phyloP scores from a whole-genome alignment of 2,888 invertebrate genomes.

The Chaetoderma sp. region DNA sequence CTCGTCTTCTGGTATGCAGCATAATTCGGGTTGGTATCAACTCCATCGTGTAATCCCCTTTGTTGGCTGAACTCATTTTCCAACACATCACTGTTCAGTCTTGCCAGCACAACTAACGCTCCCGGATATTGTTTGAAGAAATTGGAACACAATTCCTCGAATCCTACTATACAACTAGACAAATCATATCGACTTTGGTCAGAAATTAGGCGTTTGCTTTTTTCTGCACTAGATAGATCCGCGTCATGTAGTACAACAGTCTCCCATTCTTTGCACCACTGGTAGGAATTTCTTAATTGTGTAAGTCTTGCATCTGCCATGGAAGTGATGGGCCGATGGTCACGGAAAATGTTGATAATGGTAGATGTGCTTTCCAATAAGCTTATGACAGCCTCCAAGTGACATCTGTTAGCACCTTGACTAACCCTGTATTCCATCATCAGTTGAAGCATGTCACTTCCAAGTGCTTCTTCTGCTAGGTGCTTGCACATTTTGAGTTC shows the following conservation, averaged over 20 bases:
- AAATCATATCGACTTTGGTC: neutral
- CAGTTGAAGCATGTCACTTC: neutral
- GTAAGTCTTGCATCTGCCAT: neutral
- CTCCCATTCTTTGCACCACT: neutral
- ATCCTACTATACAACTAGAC: neutral
- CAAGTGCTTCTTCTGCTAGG: neutral
- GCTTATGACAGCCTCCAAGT: neutral
- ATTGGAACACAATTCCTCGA: too few species aligned
- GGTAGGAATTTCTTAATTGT: neutral
- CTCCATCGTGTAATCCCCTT: neutral
- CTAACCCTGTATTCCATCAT: neutral
- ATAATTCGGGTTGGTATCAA: neutral
- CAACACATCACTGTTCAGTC: neutral
- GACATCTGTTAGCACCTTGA: neutral
- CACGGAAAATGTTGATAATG: neutral
- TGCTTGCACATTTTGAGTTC: neutral
- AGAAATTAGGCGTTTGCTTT: neutral
- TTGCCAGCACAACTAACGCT: neutral
- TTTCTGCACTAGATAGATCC: neutral
- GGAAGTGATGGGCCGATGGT: neutral
- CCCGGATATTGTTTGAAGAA: neutral
- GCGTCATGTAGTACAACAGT: neutral
- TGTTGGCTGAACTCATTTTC: neutral
- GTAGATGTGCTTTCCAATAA: neutral
- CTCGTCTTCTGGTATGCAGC: neutral